Conservation (phyloP, 2,797 vertebrate genomes). For the Geotria australis region DNA sequence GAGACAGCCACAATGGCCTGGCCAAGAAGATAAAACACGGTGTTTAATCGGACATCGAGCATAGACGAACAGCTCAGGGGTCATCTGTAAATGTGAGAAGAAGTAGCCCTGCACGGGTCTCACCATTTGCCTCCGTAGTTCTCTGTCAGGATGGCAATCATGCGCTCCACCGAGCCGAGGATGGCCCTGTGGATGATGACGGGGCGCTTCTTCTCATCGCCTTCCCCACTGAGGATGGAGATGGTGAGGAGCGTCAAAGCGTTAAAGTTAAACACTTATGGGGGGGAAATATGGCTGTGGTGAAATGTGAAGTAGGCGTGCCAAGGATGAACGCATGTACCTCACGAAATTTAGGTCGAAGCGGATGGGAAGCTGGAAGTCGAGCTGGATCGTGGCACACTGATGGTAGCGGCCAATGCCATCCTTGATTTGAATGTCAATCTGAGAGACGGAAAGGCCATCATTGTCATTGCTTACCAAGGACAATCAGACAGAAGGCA, state of each 20-base stretch:
- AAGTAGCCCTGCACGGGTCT: constrained; percentile 2
- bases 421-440: constrained; percentile 77
- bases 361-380: constrained; percentile 68
- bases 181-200: constrained; percentile 90
- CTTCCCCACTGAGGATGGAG: constrained; percentile 28
- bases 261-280: too few relatives aligned
- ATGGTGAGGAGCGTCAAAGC: too few relatives aligned
- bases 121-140: constrained; percentile 96
- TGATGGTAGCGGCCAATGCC: constrained; percentile 77
- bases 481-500: neutral
- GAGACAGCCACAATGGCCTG: constrained; percentile 92
- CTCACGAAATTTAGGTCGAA: constrained; percentile 63
- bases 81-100: too few relatives aligned
- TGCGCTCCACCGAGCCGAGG: constrained; percentile 80
- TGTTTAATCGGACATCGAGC: too few relatives aligned
- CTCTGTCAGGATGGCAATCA: constrained; percentile 90
- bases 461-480: neutral
- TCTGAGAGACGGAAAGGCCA: constrained; percentile 13
- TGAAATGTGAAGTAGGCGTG: too few relatives aligned
- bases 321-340: constrained; percentile 8
- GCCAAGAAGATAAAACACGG: neutral
- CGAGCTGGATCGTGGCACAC: constrained; percentile 75
- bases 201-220: constrained; percentile 66
- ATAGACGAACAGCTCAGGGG: too few relatives aligned
- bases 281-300: too few relatives aligned